Conservation (phyloP, 2,888 invertebrate genomes). For the Lypha dubia region DNA sequence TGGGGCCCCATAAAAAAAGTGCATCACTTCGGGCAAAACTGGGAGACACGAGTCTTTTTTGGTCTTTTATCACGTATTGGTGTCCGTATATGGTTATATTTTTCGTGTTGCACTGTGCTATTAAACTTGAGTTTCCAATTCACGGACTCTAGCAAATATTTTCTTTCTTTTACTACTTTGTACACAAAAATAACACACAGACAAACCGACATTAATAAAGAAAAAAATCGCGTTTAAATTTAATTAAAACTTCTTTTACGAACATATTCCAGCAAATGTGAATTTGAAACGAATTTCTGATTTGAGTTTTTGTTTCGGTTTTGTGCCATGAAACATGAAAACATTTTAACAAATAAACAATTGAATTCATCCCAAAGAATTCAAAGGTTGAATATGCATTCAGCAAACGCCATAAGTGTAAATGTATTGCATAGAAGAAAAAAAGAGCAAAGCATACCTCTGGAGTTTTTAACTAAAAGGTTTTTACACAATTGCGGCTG, state of each 20-base stretch:
- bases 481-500: background rate
- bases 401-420: background rate
- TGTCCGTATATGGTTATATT: too few relatives aligned
- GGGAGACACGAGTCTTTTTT: too few relatives aligned
- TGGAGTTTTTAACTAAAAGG: background rate
- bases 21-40: too few relatives aligned
- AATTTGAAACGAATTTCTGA: slow-evolving; percentile 23
- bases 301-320: background rate
- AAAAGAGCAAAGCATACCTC: background rate
- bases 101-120: too few relatives aligned
- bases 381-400: background rate
- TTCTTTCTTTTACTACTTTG: background rate
- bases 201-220: background rate
- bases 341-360: background rate
- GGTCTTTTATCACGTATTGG: too few relatives aligned
- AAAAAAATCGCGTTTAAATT: background rate
- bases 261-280: background rate
- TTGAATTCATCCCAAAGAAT: background rate
- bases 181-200: background rate
- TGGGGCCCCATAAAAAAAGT: too few relatives aligned
- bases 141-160: too few relatives aligned
- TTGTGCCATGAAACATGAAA: background rate
- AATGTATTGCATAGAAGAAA: too few relatives aligned
- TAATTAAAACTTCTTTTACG: slow-evolving; percentile 34
- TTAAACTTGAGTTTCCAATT: too few relatives aligned